Evolutionary conservation across 2,888 invertebrate genomes (phyloP).

Genomic region (Drosophila sordidula): DNA sequence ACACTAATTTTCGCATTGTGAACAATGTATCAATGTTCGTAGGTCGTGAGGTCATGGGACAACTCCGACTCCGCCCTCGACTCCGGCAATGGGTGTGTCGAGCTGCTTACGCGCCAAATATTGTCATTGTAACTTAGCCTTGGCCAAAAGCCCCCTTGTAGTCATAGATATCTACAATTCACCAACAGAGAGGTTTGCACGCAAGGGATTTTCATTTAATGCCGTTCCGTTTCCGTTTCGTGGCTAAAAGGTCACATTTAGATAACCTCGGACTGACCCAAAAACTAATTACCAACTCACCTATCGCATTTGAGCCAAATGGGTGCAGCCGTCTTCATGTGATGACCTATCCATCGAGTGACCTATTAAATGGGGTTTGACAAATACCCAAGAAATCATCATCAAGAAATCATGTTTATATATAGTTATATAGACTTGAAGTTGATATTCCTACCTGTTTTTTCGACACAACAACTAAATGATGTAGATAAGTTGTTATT

Average conservation of each 20-base stretch:
- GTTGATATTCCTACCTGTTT: too few species aligned
- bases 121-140: constrained; percentile 55
- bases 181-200: constrained; percentile 39
- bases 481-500: too few species aligned
- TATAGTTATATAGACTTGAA: too few species aligned
- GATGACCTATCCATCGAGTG: constrained; percentile 48
- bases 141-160: constrained; percentile 44
- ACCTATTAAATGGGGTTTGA: constrained; percentile 38
- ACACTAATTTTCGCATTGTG: neutral
- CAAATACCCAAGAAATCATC: neutral
- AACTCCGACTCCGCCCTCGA: constrained; percentile 8
- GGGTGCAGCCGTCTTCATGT: constrained; percentile 43
- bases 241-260: constrained; percentile 52
- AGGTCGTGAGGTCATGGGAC: constrained; percentile 49
- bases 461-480: too few species aligned
- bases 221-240: constrained; percentile 19
- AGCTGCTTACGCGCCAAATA: constrained; percentile 23
- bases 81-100: constrained; percentile 39
- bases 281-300: constrained; percentile 52
- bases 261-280: constrained; percentile 41
- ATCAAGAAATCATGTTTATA: neutral
- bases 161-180: constrained; percentile 42
- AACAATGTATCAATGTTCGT: neutral
- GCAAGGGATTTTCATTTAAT: constrained; percentile 58
- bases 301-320: constrained; percentile 38